Base-by-base conservation (phyloP, 2,113 vertebrate species). In the Nothobranchius furzeri region DNA sequence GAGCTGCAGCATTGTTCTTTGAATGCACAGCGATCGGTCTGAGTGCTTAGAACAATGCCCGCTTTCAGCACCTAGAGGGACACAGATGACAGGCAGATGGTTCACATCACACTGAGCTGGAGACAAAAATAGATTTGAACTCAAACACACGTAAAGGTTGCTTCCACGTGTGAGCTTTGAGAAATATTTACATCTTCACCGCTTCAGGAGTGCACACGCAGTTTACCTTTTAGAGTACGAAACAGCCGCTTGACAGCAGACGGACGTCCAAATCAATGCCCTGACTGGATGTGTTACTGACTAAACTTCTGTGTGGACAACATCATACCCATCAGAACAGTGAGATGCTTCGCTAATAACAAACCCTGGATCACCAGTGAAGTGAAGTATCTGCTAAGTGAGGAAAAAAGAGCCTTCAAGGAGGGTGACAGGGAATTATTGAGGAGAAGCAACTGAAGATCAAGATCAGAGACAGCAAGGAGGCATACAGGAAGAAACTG, bases 71-170 rank as follows among this genome's bases (percentile, higher is more conserved):
- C 46, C 8, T 12, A 35, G 35, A 82, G 66, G 36, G 68, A 73
- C 71, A 75, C 75, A 78, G 73, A 75, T 68, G 75, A 83, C 75
- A 81, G 73, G 79, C 80, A 85, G 75, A 83, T 75, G 73, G 64
- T 79, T 78, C 60, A 40, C 64, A 70, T 79, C 81, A 73, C 52
- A 51, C 56, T 15, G 48, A 64, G 51, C 49, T 55, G 50, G 50
- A 70, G 52, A 69, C 64, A 64, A 65, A 76, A 62, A 61, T 20
- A 62, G 55, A 12, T 42, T 47, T 43, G 53, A 68, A 64, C 46
- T 60, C 9, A 36, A 69, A 70, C 68, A 73, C 73, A 57, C 60
- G 63, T 30, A 45, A 51, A 70, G 59, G 65, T 51, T 24, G 47
- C 49, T 60, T 57, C 50, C 50, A 72, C 49, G 57, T 63, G 63